Evolutionary conservation across 1,140 invertebrate species (phyloP).

Genomic region (Drosophila pallidifrons): DNA sequence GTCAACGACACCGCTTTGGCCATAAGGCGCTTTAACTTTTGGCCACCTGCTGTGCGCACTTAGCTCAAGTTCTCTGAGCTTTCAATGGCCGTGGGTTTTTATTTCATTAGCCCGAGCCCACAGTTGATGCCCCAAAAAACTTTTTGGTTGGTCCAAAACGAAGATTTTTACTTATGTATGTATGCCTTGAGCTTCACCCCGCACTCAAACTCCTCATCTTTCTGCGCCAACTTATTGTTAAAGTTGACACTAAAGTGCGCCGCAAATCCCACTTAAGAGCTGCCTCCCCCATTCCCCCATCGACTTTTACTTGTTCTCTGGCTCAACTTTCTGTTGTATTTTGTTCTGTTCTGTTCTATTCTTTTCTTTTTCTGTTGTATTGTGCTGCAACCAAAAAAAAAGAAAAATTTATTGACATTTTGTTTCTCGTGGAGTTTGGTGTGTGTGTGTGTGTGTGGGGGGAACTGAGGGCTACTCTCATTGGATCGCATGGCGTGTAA

Average conservation of each 20-base stretch:
- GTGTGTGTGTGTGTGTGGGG: too few species aligned
- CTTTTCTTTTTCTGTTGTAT: neutral
- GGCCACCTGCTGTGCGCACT: conserved; percentile 72
- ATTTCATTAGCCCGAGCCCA: conserved; percentile 68
- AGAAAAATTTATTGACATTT: conserved; percentile 75
- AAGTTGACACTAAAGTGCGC: conserved; percentile 80
- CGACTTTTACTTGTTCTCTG: conserved; percentile 59
- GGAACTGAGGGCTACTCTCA: conserved; percentile 37
- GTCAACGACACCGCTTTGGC: conserved; percentile 19
- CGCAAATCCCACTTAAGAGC: conserved; percentile 81
- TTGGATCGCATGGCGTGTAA: conserved; percentile 72
- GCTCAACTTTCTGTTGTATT: conserved; percentile 45
- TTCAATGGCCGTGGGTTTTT: conserved; percentile 43
- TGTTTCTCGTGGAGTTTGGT: conserved; percentile 41
- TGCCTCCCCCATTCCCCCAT: conserved; percentile 33
- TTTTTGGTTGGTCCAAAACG: conserved; percentile 39
- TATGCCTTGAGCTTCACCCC: conserved; percentile 15
- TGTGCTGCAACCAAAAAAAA: neutral
- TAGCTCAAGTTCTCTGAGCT: conserved; percentile 64
- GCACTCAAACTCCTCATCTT: conserved; percentile 25
- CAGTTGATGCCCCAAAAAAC: conserved; percentile 60
- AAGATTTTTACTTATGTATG: conserved; percentile 36
- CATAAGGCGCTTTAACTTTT: conserved; percentile 49
- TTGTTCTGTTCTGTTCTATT: conserved; percentile 3
- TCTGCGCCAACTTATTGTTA: conserved; percentile 74